Conservation (phyloP, 2,113 vertebrate genomes). For the Tachysurus fulvidraco region DNA sequence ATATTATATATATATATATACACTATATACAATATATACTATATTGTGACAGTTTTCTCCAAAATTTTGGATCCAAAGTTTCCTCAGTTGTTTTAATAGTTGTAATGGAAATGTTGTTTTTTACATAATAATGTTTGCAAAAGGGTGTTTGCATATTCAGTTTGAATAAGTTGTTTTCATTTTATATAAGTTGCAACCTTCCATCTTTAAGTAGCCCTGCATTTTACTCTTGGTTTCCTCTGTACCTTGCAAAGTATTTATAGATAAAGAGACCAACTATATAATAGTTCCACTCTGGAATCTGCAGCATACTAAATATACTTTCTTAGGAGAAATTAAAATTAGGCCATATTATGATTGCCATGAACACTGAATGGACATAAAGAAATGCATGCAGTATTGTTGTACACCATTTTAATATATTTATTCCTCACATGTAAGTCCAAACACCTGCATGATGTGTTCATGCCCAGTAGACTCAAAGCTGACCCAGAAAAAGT, state of each 20-base stretch:
- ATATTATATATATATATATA: too few relatives aligned
- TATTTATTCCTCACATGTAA: slow-evolving; percentile 21
- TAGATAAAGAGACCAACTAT: neutral
- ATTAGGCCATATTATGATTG: neutral
- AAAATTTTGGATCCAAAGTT: neutral
- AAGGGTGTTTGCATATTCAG: neutral
- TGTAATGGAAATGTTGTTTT: neutral
- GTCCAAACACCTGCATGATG: slow-evolving; percentile 39
- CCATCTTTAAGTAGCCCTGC: neutral
- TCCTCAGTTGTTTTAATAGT: neutral
- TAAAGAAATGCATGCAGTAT: neutral
- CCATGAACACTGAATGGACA: neutral
- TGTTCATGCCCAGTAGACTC: slow-evolving; percentile 35
- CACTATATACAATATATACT: too few relatives aligned
- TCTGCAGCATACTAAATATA: neutral
- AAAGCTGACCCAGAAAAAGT: slow-evolving; percentile 44
- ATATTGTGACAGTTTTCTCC: too few relatives aligned
- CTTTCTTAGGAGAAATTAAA: neutral
- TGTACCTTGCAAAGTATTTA: neutral
- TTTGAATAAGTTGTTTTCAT: neutral
- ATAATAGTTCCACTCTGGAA: neutral
- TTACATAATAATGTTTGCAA: neutral
- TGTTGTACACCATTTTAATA: slow-evolving; percentile 12
- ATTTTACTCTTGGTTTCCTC: neutral
- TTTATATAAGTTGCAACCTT: too few relatives aligned